Base-by-base conservation (phyloP, 2,113 vertebrate genomes). In the Gnathonemus echidnorhynchus region DNA sequence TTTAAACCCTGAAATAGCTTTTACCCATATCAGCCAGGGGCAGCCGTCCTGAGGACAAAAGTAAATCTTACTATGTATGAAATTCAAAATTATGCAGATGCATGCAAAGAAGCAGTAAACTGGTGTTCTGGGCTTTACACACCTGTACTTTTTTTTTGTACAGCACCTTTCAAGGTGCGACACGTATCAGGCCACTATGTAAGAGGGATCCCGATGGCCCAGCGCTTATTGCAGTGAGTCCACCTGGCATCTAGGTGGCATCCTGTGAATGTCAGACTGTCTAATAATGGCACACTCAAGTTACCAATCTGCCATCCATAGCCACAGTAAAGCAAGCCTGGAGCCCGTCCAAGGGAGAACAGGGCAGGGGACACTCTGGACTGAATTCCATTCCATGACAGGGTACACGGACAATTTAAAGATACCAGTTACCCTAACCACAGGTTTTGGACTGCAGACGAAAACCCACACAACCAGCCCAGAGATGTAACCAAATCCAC, bases 61-160 rank as follows among this genome's bases (percentile, higher is more conserved):
- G 46, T 46, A 86, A 86, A 86, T n/a, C 84, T 86, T 49, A 86
- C 24, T 49, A 86, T 49, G 45, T 49, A 86, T 49, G 84, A 86
- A 86, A 86, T 48, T 48, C 48, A 86, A 17, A 86, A 86, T 86
- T 86, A 86, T 86, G 84, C 84, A 86, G 48, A 86, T n/a, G 48
- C 15, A 48, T 49, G 24, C 46, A 86, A 49, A 86, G 84, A 86
- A 48, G 84, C 48, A 49, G 24, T 48, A 86, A 50, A 86, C n/a
- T 46, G 48, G 84, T 50, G 84, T 86, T 86, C 84, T 49, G 84
- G 45, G 24, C 10, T 86, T 48, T 27, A 49, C 21, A n/a, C 45
- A 86, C 45, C 11, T 86, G 84, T 17, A 86, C 42, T 21, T 24
- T 49, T 48, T 85, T 50, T 31, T 86, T 46, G n/a, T 49, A 27